Evolutionary conservation across 2,113 vertebrate species (phyloP).

Genomic region (Tupaia tana): DNA sequence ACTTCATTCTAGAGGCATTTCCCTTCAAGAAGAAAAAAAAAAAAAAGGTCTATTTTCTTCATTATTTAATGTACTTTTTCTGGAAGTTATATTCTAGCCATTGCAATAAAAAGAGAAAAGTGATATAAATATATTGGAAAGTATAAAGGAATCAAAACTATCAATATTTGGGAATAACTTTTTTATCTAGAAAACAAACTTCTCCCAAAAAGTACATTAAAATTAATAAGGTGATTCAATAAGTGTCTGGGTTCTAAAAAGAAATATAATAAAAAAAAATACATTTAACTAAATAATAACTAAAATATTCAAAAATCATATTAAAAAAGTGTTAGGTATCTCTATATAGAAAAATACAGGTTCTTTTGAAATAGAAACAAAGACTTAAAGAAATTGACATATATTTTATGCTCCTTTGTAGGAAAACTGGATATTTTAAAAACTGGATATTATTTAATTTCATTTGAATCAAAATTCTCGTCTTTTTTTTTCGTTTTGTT

Average conservation of each 20-base stretch:
- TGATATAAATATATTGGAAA: neutral
- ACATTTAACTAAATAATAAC: conserved; percentile 7
- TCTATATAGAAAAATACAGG: neutral
- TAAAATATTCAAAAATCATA: conserved; percentile 15
- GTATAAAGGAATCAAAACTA: neutral
- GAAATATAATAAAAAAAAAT: neutral
- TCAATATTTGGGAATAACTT: neutral
- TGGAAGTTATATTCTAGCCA: neutral
- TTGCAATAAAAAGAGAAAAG: neutral
- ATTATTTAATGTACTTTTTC: neutral
- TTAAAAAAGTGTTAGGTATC: neutral
- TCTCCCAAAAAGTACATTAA: neutral
- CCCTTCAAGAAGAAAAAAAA: too few species aligned
- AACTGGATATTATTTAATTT: too few species aligned
- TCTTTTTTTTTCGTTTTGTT: neutral
- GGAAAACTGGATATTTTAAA: neutral
- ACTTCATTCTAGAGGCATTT: too few species aligned
- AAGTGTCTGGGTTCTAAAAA: neutral
- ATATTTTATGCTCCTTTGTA: neutral
- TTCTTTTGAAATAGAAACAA: neutral
- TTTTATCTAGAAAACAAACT: neutral
- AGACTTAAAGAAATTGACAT: neutral
- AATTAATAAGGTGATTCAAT: neutral
- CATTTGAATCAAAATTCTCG: neutral
- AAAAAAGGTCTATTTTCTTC: neutral